Evolutionary conservation across 2,113 vertebrate genomes (phyloP), one percentile per base, ranked within the genome.

Genomic region (Natator depressus): DNA sequence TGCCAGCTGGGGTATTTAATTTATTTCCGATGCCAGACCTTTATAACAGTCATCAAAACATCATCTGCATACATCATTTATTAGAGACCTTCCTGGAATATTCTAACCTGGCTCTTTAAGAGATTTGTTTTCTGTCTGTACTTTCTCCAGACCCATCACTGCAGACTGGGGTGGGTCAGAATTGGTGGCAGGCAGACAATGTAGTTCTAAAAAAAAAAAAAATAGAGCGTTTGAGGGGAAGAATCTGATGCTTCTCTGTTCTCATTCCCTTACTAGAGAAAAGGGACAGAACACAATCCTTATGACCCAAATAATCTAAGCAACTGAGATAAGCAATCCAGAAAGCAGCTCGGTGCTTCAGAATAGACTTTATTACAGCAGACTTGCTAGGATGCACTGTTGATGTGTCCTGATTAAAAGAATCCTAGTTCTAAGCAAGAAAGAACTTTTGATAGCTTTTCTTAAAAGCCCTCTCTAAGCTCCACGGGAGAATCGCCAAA

Each of bases 1-100:
- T 93, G 81, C 80, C 38, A 55, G 35, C 46, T 87, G 27, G 14
- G 35, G 24, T 42, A 91, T 88, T 19, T 55, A 51, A 94, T 93
- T 96, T 84, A 88, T 95, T 94, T 93, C 81, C 82, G 84, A 47
- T 57, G 65, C 62, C 53, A 62, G 72, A 50, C 80, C 82, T 47
- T 75, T 92, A 0, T 62, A 95, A 38, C 42, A 91, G 49, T 65
- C 47, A 85, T 85, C 53, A 90, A 94, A 96, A 79, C 1, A 1
- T 27, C 84, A 53, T 91, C 80, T 85, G 72, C 47, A 75, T n/a
- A 76, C 29, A 83, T 22, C 82, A 46, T 25, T 93, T 79, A 85
- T 90, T 50, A 54, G 76, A 85, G 57, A 5, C 11, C 79, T 96
- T 91, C 31, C 86, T 54, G 87, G 76, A 87, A 69, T 78, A 69